phyloP scores from a whole-genome alignment of 2,113 vertebrate genomes.

The Geococcyx californianus region DNA sequence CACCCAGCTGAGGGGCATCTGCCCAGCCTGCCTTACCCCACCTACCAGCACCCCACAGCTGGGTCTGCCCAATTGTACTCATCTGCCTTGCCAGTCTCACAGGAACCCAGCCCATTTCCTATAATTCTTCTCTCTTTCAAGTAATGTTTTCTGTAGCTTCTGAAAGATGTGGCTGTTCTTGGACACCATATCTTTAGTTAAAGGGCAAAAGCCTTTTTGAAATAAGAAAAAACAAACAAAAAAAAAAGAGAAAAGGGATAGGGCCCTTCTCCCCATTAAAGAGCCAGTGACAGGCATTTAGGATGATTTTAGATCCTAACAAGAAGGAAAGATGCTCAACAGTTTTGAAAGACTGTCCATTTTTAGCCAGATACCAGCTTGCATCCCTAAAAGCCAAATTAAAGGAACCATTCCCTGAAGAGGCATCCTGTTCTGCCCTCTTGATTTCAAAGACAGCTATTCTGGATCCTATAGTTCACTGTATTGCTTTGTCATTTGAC shows the following conservation, averaged over 20 bases:
- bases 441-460: background rate
- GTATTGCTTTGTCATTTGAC: background rate
- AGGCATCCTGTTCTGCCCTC: background rate
- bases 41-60: background rate
- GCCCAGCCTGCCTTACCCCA: background rate
- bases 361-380: background rate
- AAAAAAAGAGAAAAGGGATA: background rate
- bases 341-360: background rate
- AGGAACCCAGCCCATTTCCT: background rate
- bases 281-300: background rate
- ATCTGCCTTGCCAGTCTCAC: background rate
- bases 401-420: background rate
- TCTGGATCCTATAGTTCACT: background rate
- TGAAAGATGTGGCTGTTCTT: background rate
- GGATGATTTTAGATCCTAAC: background rate
- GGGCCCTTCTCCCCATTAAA: background rate
- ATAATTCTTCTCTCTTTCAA: background rate
- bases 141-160: background rate
- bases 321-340: background rate
- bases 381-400: background rate
- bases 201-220: background rate
- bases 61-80: background rate
- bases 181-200: background rate
- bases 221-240: too few relatives aligned
- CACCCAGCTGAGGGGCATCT: background rate